phyloP scores from a whole-genome alignment of 2,797 vertebrate genomes.

The Euphonia xanthogaster region DNA sequence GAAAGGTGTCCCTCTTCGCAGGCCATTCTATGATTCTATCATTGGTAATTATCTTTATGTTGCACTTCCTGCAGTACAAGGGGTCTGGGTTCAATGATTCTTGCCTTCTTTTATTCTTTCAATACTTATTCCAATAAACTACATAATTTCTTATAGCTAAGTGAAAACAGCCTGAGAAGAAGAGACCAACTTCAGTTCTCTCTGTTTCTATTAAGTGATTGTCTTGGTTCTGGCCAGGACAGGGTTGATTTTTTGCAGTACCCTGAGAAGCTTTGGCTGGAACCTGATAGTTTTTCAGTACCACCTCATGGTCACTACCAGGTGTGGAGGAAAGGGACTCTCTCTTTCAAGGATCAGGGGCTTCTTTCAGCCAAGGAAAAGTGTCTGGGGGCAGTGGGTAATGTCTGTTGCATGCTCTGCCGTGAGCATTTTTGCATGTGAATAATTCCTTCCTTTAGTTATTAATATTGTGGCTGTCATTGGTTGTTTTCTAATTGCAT shows the following conservation, averaged over 20 bases:
- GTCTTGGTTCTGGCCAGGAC: too few relatives aligned
- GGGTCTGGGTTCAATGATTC: not conserved
- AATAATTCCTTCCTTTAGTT: not conserved
- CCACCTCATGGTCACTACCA: accelerated
- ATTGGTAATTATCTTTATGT: not conserved
- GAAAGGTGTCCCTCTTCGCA: not conserved
- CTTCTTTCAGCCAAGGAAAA: not conserved
- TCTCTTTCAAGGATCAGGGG: not conserved
- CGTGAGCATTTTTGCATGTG: not conserved
- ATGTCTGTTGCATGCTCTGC: accelerated
- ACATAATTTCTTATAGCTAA: not conserved
- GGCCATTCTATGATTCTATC: not conserved
- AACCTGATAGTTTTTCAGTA: not conserved
- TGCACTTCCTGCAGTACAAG: not conserved
- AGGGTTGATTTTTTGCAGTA: not conserved
- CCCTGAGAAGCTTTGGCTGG: not conserved
- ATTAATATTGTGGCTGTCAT: not conserved
- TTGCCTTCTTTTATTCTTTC: not conserved
- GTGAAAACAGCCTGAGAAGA: not conserved
- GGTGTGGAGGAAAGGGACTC: not conserved
- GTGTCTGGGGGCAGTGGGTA: accelerated
- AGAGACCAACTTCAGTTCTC: not conserved
- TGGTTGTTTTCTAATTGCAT: not conserved
- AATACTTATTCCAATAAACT: not conserved
- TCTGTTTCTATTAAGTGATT: not conserved